phyloP scores from a whole-genome alignment of 2,888 invertebrate genomes.

The Dorcus hopei region DNA sequence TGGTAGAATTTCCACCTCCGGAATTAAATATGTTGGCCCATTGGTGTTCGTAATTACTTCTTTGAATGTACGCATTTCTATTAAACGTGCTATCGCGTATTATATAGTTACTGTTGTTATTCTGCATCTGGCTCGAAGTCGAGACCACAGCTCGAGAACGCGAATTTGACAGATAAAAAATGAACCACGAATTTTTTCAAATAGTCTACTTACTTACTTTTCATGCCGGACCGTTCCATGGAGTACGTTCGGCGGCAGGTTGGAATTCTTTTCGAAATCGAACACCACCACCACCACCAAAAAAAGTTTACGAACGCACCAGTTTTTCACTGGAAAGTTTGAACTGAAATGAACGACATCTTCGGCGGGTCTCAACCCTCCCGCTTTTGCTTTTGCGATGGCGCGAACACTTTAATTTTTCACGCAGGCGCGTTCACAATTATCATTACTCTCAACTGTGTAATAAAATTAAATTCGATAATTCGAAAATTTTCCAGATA shows the following conservation, averaged over 20 bases:
- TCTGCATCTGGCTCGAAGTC: conserved; percentile 9
- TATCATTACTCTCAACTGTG: too few relatives aligned
- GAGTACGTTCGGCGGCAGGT: too few relatives aligned
- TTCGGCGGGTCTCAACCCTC: conserved; percentile 5
- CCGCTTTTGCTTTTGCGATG: conserved; percentile 13
- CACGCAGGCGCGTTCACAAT: conserved; percentile 6
- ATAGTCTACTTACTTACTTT: conserved; percentile 17
- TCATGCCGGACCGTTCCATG: too few relatives aligned
- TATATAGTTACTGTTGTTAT: conserved; percentile 22
- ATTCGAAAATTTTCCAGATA: too few relatives aligned
- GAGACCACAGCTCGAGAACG: conserved; percentile 7
- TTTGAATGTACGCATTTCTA: conserved; percentile 6
- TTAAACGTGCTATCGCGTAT: conserved; percentile 21
- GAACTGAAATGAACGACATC: conserved; percentile 10
- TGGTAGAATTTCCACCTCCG: neutral
- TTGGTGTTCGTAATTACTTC: conserved; percentile 1
- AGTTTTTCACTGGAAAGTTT: conserved; percentile 9
- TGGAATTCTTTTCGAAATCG: too few relatives aligned
- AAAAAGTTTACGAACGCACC: too few relatives aligned
- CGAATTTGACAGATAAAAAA: conserved; percentile 24
- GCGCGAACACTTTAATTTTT: conserved; percentile 12
- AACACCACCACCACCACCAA: too few relatives aligned
- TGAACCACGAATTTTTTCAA: conserved; percentile 22
- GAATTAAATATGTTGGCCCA: neutral
- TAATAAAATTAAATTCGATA: too few relatives aligned